Conservation (phyloP, 2,113 vertebrate genomes). For the Cebidichthys violaceus region DNA sequence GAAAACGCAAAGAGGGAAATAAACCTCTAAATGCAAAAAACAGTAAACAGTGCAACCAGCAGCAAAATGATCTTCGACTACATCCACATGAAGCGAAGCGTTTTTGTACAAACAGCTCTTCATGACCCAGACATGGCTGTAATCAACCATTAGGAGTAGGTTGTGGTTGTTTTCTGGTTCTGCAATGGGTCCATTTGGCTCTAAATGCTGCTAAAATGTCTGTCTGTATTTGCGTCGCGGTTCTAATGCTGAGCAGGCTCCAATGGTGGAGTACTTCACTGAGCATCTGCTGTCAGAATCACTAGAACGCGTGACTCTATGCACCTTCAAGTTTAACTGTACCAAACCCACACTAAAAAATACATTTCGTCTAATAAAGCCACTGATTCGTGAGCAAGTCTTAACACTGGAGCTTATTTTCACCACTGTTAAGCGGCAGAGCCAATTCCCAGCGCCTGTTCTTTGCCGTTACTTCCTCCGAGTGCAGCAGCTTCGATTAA, state of each 20-base stretch:
- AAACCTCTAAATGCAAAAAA: neutral
- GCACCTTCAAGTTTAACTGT: neutral
- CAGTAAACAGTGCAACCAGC: neutral
- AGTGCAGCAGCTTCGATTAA: conserved; percentile 37
- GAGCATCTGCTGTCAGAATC: conserved; percentile 35
- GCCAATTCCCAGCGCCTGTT: conserved; percentile 21
- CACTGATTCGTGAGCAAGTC: conserved; percentile 6
- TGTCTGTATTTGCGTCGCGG: neutral
- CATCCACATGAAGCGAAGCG: neutral
- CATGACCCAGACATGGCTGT: neutral
- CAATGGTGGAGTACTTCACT: conserved; percentile 7
- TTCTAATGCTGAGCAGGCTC: neutral
- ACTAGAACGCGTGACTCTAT: neutral
- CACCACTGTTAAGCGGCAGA: neutral
- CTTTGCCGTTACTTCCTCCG: neutral
- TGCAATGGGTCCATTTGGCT: conserved; percentile 3
- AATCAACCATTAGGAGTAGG: neutral
- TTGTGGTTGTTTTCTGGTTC: neutral
- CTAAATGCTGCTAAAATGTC: conserved; percentile 1
- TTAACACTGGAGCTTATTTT: neutral
- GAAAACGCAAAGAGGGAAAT: neutral
- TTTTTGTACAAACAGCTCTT: neutral
- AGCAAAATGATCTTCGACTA: neutral
- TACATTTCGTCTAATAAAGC: conserved; percentile 13
- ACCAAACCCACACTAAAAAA: neutral